Percentiles rank a stretch among this genome's conserved stretches.
phyloP scores from a whole-genome alignment of 2,797 vertebrate genomes.

The Urosaurus nigricauda region DNA sequence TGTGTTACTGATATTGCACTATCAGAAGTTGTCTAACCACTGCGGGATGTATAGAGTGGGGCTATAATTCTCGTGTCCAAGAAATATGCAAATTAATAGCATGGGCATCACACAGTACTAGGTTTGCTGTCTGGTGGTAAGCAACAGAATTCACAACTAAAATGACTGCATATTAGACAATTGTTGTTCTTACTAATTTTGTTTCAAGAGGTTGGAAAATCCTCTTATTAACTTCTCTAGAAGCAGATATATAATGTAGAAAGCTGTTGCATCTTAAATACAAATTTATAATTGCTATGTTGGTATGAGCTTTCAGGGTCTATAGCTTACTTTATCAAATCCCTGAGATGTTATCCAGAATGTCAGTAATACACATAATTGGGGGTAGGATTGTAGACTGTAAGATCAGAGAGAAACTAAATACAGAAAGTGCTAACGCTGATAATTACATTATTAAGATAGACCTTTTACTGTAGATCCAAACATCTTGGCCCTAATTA shows the following conservation, averaged over 20 bases:
- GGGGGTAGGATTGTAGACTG: background rate
- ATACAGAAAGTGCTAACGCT: background rate
- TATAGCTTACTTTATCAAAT: background rate
- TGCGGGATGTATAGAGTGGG: background rate
- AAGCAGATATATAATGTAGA: background rate
- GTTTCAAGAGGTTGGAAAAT: background rate
- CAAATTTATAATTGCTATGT: background rate
- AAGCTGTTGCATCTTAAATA: background rate
- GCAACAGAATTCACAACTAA: no score
- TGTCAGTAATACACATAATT: background rate
- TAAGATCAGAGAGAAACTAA: background rate
- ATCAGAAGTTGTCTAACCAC: background rate
- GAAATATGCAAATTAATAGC: background rate
- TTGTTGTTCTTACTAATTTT: background rate
- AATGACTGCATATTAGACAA: background rate
- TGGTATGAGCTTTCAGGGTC: background rate
- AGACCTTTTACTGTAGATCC: background rate
- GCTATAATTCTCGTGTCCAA: background rate
- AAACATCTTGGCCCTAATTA: background rate
- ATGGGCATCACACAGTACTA: background rate
- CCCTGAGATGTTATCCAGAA: background rate
- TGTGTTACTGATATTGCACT: background rate
- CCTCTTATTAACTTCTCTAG: background rate
- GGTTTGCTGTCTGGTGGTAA: background rate
- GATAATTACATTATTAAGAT: background rate